Evolutionary conservation across 1,140 invertebrate genomes (phyloP).

Genomic region (Steinernema feltiae): DNA sequence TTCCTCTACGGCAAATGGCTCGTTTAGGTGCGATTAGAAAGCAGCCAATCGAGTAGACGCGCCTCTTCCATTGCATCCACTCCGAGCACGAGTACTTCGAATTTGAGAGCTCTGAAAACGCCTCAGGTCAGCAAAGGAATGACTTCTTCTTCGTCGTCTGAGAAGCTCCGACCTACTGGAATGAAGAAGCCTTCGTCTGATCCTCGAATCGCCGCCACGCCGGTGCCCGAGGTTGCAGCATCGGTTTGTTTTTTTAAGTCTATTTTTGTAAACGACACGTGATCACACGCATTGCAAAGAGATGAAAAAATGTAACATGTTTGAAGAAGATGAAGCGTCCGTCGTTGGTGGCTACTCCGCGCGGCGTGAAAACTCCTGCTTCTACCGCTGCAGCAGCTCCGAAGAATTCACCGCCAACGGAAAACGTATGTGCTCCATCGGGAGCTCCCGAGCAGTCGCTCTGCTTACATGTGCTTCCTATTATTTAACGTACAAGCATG

Average conservation of each 20-base stretch:
- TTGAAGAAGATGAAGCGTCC: conserved; percentile 1
- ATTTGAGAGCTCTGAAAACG: neutral
- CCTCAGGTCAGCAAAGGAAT: neutral
- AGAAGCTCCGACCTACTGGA: neutral
- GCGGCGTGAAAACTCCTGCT: neutral
- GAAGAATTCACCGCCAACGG: neutral
- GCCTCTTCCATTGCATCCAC: neutral
- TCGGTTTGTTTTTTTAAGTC: neutral
- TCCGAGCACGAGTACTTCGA: neutral
- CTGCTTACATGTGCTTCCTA: neutral
- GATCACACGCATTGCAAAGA: neutral
- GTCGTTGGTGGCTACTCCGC: neutral
- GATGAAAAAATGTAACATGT: neutral
- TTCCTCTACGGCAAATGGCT: neutral
- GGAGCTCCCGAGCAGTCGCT: neutral
- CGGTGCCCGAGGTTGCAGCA: neutral
- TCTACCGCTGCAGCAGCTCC: neutral
- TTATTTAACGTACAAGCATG: neutral
- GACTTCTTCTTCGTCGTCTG: neutral
- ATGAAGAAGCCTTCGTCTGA: neutral
- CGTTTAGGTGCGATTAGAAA: neutral
- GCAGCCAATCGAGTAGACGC: neutral
- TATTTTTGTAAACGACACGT: neutral
- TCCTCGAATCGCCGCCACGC: neutral
- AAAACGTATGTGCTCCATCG: neutral